Base-by-base conservation (phyloP, 2,888 invertebrate genomes). In the Allolobophora icterica region DNA sequence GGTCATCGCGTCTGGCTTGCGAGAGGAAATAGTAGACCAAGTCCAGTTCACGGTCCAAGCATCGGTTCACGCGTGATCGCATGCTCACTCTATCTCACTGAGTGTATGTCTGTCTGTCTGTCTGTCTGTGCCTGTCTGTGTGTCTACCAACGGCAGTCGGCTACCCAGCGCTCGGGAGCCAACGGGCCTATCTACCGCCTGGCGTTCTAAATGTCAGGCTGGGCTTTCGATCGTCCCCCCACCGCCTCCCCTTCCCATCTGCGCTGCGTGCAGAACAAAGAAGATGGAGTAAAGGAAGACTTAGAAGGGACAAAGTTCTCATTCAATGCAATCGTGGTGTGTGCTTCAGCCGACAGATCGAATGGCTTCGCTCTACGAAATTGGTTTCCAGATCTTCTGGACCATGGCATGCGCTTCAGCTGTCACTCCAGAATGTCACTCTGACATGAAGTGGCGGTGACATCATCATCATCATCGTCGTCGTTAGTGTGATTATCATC, bases 41-140 rank as follows among this genome's bases (percentile, higher is more conserved):
- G 71, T 71, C 71, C 71, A 71, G 71, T 71, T 71, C 71, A 71
- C 71, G 71, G 71, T 71, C 71, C 71, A 71, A 71, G 71, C 71
- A 71, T 71, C 71, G 71, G 71, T 71, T 71, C 71, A 71, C 71
- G 71, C 71, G 71, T 71, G 71, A 71, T 71, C 71, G 71, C 71
- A n/a, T 71, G 71, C n/a, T 52, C 71, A n/a, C 4, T n/a, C 8
- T 71, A 17, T 24, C 52, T 24, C 24, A 24, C 52, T 24, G 52
- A 1, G 24, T 24, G 24, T 24, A 21, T 52, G 52, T 24, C 11
- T 6, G 24, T 52, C 24, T 24, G 24, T 71, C 71, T 11, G 71
- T 71, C 71, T n/a, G 71, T n/a, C n/a, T 71, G 71, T 71, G n/a
- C 24, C 52, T 52, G 52, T 52, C 52, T 52, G 52, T 52, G 24